Conservation (phyloP, 2,797 vertebrate species). For the Ambastaia sidthimunki region DNA sequence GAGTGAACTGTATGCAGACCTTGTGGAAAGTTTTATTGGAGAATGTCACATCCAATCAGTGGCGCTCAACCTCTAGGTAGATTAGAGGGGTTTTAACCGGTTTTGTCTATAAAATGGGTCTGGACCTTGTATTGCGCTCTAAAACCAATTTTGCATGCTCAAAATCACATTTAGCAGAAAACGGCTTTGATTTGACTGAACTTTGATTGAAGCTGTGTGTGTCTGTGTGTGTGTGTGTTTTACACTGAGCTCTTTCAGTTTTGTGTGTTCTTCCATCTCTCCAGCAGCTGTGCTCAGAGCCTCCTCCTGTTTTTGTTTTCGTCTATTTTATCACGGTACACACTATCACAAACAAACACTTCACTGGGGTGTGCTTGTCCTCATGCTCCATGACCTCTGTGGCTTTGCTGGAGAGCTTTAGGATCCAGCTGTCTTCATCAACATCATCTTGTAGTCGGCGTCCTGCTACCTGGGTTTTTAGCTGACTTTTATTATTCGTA, state of each 20-base stretch:
- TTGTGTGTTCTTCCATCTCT: slow-evolving; percentile 37
- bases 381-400: slow-evolving; percentile 36
- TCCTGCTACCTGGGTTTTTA: slow-evolving; percentile 8
- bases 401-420: slow-evolving; percentile 51
- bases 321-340: slow-evolving; percentile 35
- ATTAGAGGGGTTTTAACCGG: slow-evolving; percentile 4
- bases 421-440: slow-evolving; percentile 52
- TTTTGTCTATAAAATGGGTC: slow-evolving; percentile 30
- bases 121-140: neutral
- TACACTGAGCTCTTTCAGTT: slow-evolving; percentile 5
- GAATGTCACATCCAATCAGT: slow-evolving; percentile 39
- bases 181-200: slow-evolving; percentile 1
- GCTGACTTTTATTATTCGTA: slow-evolving; percentile 7
- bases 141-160: slow-evolving; percentile 20
- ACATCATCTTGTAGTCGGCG: slow-evolving; percentile 32
- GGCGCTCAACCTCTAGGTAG: slow-evolving; percentile 5
- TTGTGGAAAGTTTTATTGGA: slow-evolving; percentile 39
- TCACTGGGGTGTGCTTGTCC: slow-evolving; percentile 20
- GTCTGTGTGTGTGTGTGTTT: slow-evolving; percentile 9
- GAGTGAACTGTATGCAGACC: slow-evolving; percentile 6
- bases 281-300: slow-evolving; percentile 35
- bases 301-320: slow-evolving; percentile 47
- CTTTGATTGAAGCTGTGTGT: slow-evolving; percentile 12
- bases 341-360: slow-evolving; percentile 47
- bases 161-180: slow-evolving; percentile 16